Evolutionary conservation across 2,888 invertebrate species (phyloP), one percentile per base, ranked within the genome.

Genomic region (Sinhomidia bicolor): DNA sequence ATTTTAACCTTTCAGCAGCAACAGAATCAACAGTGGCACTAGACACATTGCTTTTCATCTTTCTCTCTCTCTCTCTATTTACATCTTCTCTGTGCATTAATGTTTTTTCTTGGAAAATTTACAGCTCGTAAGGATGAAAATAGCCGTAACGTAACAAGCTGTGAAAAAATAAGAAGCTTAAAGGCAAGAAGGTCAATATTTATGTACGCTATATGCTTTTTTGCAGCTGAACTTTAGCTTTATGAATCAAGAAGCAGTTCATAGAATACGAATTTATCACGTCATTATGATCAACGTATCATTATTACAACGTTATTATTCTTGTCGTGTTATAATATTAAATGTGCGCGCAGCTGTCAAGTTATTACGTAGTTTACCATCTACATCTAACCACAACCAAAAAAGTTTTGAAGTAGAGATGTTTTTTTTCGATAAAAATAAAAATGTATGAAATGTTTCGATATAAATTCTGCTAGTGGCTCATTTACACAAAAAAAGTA

Each of bases 1-100:
- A 78, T 54, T 57, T 79, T 79, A 57, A 79, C 78, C 78, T 79
- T 79, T 79, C 78, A 79, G 36, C 54, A 36, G 54, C 36, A 74
- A 32, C 26, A 78, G 29, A 1, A 44, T 5, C 14, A 68, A 20
- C 20, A 23, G n/a, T n/a, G n/a, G 44, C 36, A n/a, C n/a, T n/a
- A n/a, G n/a, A n/a, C n/a, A 12, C 47, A 9, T 14, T 47, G 47
- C 14, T 47, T 47, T 47, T 47, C 47, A 47, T 47, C 10, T 47
- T 9, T 12, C 12, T 12, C 12, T 54, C n/a, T 20, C 14, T 14
- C 10, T 17, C n/a, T 26, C 26, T 20, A 23, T 10, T 26, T 26
- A 54, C 47, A 5, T n/a, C n/a, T n/a, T n/a, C n/a, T 26, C 26
- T 44, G 36, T 74, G 74, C 47, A 20, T 47, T 12, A 10, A 26